Evolutionary conservation across 2,797 vertebrate species (phyloP), one percentile per base, ranked within the genome.

Genomic region (Mareca strepera): DNA sequence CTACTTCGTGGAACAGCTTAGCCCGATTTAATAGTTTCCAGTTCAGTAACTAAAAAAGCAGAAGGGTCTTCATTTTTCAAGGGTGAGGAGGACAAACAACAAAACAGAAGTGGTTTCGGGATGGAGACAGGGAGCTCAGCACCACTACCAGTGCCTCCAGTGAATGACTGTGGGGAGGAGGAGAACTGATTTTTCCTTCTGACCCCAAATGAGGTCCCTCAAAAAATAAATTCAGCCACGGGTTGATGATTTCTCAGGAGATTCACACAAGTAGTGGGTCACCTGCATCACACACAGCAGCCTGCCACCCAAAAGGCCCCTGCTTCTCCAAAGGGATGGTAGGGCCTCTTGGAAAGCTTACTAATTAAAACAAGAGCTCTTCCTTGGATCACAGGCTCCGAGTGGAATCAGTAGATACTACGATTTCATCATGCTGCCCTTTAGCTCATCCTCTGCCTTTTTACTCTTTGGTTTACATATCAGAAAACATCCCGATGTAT

Each of bases 281-380:
- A 7, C 31, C 55, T 64, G 1, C 0, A 4, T 10, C 46, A 3
- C 0, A 0, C 3, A 1, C 11, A 13, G 12, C 62, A 31, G 28
- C 13, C 39, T 2, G 15, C 20, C n/a, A 67, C 18, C 39, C 4
- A 17, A 58, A 2, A 9, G 0, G 1, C 39, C 63, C 29, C 70
- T n/a, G 29, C 31, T 3, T 17, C 89, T 56, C 76, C 44, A 11
- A 2, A n/a, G 68, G 55, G 50, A 80, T 13, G 55, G 23, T 0
- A 14, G 64, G 55, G 55, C 9, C 55, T 46, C 44, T 35, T 69
- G 80, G 59, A 69, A 25, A 37, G 41, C 44, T 41, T 33, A 31
- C 29, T 62, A 35, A 7, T 2, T 23, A 58, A 76, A 87, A 86
- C 50, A 56, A 77, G 85, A 78, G 64, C 70, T 78, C 87, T 72